Base-by-base conservation (phyloP, 2,797 vertebrate species). In the Anas acuta region DNA sequence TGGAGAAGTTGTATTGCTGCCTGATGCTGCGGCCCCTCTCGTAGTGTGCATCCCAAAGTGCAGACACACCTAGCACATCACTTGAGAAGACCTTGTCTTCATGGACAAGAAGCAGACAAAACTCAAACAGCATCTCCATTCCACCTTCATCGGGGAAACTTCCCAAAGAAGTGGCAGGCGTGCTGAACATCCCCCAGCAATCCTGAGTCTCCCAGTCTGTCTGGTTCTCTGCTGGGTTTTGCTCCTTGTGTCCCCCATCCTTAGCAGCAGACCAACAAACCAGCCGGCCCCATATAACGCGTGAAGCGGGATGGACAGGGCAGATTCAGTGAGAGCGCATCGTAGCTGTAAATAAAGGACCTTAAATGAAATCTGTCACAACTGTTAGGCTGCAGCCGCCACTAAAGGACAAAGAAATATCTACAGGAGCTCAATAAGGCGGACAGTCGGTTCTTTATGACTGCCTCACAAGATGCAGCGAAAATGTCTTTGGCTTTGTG, bases 311-410 rank as follows among this genome's bases (percentile, higher is more conserved):
- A n/a, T 10, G 56, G 81, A 60, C 39, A 7, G 89, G 69, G 58
- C 49, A 62, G 81, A 71, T 93, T 33, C 66, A 83, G 58, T 23
- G 25, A 83, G 26, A 71, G 30, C 1, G 0, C 69, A 33, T 83
- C 8, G 0, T 41, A 33, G 47, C 72, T 87, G 87, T 69, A 83
- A 93, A 95, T 84, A 84, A 95, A 84, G 65, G 69, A 12, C 57
- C 9, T 77, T 49, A 64, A 88, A 91, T 91, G 76, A 91, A 86
- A 96, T 71, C 88, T 84, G 80, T 72, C 93, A 65, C 83, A 84
- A 65, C 69, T 71, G 61, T 80, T 78, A 83, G 92, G 90, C 72
- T 78, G 13, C 79, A 41, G 69, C 69, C 5, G 3, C 82, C 56
- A 75, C 72, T 60, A 47, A 67, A 86, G 39, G 70, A 74, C 62